phyloP scores from a whole-genome alignment of 2,113 vertebrate genomes.

The Heterocephalus glaber region DNA sequence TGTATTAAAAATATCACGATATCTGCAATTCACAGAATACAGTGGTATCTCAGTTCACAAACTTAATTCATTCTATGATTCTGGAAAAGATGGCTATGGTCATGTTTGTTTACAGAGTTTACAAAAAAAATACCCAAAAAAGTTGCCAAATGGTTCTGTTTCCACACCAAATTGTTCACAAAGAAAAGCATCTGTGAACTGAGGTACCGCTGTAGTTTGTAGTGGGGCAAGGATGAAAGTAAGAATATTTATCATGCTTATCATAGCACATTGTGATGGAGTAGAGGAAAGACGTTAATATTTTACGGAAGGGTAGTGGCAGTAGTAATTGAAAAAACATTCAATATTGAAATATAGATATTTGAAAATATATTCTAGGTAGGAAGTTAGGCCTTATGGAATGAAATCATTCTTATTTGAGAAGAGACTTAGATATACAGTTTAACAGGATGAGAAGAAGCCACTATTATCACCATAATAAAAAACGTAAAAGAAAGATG shows the following conservation, averaged over 20 bases:
- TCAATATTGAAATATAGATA: conserved; percentile 1
- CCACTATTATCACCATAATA: not conserved
- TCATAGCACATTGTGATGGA: not conserved
- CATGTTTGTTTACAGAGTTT: no score
- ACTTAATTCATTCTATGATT: not conserved
- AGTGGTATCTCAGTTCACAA: not conserved
- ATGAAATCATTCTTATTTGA: not conserved
- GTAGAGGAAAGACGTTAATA: not conserved
- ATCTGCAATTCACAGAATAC: not conserved
- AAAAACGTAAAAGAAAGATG: not conserved
- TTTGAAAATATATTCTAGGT: not conserved
- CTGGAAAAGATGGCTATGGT: no score
- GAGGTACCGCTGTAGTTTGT: not conserved
- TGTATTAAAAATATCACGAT: not conserved
- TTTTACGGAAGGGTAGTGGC: not conserved
- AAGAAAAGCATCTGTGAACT: not conserved
- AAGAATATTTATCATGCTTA: not conserved
- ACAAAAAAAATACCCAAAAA: not conserved
- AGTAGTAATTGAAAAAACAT: not conserved
- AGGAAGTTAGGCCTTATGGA: not conserved
- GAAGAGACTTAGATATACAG: not conserved
- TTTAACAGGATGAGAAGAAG: not conserved
- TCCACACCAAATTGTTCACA: not conserved
- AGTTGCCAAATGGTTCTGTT: not conserved
- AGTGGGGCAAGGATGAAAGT: not conserved